phyloP scores from a whole-genome alignment of 2,888 invertebrate genomes.

The Protodeltote pygarga region DNA sequence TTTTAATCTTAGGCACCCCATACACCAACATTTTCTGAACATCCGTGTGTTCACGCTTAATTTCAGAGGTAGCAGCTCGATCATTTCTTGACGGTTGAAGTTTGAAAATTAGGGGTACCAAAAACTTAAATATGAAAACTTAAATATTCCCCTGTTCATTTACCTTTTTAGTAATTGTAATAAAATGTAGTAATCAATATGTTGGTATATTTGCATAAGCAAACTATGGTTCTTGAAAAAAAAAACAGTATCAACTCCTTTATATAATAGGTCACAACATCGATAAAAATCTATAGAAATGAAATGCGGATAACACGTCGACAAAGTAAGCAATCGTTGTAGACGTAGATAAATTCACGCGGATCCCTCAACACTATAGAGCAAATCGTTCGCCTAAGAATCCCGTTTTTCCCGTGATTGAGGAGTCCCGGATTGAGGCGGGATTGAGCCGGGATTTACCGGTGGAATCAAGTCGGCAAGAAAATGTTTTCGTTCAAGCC shows the following conservation, averaged over 20 bases:
- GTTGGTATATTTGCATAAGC: too few relatives aligned
- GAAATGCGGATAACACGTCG: conserved; percentile 28
- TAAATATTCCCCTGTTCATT: too few relatives aligned
- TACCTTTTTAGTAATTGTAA: too few relatives aligned
- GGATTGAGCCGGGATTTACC: conserved; percentile 55
- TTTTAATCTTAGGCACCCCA: too few relatives aligned
- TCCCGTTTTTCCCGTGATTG: conserved; percentile 62
- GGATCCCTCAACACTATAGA: conserved; percentile 36
- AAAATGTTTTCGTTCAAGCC: conserved; percentile 58
- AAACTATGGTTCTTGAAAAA: too few relatives aligned
- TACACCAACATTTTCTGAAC: too few relatives aligned
- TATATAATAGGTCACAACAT: conserved; percentile 5
- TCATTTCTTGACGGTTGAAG: too few relatives aligned
- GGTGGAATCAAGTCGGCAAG: conserved; percentile 48
- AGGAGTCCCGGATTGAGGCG: conserved; percentile 57
- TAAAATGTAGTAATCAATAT: too few relatives aligned
- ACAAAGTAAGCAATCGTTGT: conserved; percentile 24
- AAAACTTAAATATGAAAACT: too few relatives aligned
- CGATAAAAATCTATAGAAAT: conserved; percentile 6
- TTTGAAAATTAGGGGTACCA: too few relatives aligned
- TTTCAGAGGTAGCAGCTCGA: too few relatives aligned
- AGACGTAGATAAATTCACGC: conserved; percentile 39
- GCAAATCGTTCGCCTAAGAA: conserved; percentile 50
- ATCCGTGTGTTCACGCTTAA: too few relatives aligned
- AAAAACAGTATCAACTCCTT: neutral